A percentile compares a stretch with the other conserved stretches of the same genome.
These are phyloP conservation scores for Semotilus atromaculatus DNA, from an alignment of 2,797 vertebrate species.

Conservation along the genomic window DNA sequence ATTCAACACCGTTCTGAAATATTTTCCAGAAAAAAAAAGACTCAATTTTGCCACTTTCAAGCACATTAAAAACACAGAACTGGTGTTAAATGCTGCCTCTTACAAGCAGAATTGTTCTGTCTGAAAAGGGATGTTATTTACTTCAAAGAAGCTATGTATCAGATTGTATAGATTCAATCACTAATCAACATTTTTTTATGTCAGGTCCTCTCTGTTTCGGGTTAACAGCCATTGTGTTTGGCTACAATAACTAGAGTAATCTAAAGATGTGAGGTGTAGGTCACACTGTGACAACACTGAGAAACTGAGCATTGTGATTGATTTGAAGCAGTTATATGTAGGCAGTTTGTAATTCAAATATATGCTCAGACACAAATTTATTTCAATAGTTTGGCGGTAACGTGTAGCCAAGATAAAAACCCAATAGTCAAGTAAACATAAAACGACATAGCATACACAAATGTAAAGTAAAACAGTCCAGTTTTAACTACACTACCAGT, in stretches of 20 bases:
- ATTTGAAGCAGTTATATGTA: background rate
- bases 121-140: conserved; percentile 44
- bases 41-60: conserved; percentile 24
- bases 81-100: conserved; percentile 38
- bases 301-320: background rate
- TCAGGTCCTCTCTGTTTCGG: background rate
- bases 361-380: background rate
- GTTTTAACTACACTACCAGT: no score
- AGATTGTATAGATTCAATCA: conserved; percentile 34
- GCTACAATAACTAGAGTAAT: background rate
- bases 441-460: background rate
- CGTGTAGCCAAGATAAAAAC: background rate
- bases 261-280: background rate
- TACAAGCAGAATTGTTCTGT: conserved; percentile 18
- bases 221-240: conserved; percentile 8
- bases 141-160: conserved; percentile 15
- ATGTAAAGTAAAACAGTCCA: background rate
- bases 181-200: background rate
- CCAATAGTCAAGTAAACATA: background rate
- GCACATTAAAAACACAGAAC: conserved; percentile 33
- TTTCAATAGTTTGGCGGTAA: background rate
- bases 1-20: conserved; percentile 6
- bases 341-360: background rate
- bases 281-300: background rate
- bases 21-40: background rate